Evolutionary conservation across 2,888 invertebrate species (phyloP).

Genomic region (Agriopis marginaria): DNA sequence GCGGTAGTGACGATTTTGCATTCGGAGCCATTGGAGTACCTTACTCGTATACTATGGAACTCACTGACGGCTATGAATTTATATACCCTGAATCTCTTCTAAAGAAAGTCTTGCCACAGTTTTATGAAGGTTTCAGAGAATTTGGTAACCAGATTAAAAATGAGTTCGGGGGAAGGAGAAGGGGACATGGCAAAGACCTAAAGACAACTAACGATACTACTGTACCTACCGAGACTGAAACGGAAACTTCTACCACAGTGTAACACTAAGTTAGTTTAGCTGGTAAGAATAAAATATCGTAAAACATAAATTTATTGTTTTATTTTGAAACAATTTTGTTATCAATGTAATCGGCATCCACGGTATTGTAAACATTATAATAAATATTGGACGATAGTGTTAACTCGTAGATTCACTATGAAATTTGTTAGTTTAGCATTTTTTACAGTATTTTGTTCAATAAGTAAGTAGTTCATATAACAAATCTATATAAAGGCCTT

Average conservation of each 20-base stretch:
- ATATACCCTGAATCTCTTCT: conserved; percentile 86
- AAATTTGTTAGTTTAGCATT: conserved; percentile 3
- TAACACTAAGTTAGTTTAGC: conserved; percentile 1
- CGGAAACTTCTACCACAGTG: not conserved
- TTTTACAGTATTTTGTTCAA: conserved; percentile 10
- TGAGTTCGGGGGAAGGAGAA: conserved; percentile 57
- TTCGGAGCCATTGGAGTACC: conserved; percentile 83
- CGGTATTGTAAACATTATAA: conserved; percentile 1
- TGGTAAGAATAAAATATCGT: conserved; percentile 13
- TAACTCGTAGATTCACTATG: conserved; percentile 1
- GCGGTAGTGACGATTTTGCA: conserved; percentile 88
- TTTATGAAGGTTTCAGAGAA: conserved; percentile 72
- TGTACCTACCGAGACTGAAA: not conserved
- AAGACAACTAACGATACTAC: not conserved
- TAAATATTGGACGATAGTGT: not conserved
- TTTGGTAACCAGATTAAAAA: conserved; percentile 65
- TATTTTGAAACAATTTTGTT: conserved; percentile 20
- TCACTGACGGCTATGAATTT: conserved; percentile 88
- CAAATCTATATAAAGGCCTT: not conserved
- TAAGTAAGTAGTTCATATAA: conserved; percentile 5
- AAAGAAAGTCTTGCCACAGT: conserved; percentile 63
- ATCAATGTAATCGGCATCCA: not conserved
- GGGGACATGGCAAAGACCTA: not conserved
- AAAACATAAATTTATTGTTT: conserved; percentile 17
- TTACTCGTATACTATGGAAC: conserved; percentile 87